Percentiles rank a stretch among this genome's conserved stretches.
These are phyloP conservation scores for Meteorus colon DNA, from an alignment of 2,888 invertebrate genomes.

Conservation along the genomic window DNA sequence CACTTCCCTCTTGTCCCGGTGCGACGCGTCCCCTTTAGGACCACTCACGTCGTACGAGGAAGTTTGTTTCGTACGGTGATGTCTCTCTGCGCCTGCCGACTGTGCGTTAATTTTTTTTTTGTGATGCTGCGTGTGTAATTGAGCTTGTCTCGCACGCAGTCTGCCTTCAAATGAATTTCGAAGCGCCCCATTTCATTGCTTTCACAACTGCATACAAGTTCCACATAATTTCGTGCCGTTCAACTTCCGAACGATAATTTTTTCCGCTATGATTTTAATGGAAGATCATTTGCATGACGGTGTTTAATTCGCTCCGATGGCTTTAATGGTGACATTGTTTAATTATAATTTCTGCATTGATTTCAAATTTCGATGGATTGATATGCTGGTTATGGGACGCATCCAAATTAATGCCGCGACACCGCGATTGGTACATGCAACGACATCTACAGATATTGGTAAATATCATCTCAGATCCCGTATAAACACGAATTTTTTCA, in stretches of 20 bases:
- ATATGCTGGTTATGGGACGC: neutral
- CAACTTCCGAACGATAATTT: neutral
- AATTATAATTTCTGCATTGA: neutral
- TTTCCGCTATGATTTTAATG: neutral
- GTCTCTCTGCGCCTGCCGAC: conserved; percentile 19
- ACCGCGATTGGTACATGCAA: conserved; percentile 12
- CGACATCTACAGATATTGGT: neutral
- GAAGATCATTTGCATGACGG: neutral
- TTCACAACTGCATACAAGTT: neutral
- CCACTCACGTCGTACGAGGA: conserved; percentile 72
- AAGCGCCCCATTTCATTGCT: conserved; percentile 54
- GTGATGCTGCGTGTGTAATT: conserved; percentile 62
- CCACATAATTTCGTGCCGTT: neutral
- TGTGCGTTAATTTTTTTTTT: conserved; percentile 13
- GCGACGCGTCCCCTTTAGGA: conserved; percentile 53
- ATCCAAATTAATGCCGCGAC: neutral
- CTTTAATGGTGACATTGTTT: neutral
- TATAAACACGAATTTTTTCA: too few relatives aligned
- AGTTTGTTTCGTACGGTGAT: conserved; percentile 54
- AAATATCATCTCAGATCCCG: too few relatives aligned
- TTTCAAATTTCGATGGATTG: neutral
- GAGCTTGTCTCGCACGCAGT: conserved; percentile 63
- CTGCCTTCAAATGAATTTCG: conserved; percentile 65
- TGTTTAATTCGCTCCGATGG: too few relatives aligned
- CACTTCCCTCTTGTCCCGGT: neutral